Evolutionary conservation across 2,113 vertebrate genomes (phyloP).

Genomic region (Misgurnus anguillicaudatus): DNA sequence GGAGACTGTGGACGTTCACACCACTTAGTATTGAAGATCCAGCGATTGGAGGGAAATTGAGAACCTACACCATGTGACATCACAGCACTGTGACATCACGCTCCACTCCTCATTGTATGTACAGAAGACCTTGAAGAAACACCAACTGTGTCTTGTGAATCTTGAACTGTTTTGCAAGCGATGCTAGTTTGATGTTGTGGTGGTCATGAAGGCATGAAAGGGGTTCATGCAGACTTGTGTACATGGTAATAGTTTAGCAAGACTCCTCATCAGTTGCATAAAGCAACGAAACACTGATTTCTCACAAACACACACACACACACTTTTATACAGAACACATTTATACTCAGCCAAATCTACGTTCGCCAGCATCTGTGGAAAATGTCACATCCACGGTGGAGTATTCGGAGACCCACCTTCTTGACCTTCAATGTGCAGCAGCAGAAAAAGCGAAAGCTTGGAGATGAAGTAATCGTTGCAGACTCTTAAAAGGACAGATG

Average conservation of each 20-base stretch:
- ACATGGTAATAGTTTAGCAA: slow-evolving; percentile 37
- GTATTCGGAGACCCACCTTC: neutral
- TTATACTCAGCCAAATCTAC: neutral
- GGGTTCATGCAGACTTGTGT: slow-evolving; percentile 31
- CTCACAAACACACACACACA: neutral
- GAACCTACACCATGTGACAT: slow-evolving; percentile 28
- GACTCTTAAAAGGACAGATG: neutral
- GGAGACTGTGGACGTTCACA: neutral
- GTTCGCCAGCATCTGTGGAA: neutral
- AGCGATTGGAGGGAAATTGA: neutral
- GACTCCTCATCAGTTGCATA: neutral
- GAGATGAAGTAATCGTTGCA: neutral
- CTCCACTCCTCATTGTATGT: slow-evolving; percentile 26
- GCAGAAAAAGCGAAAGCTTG: neutral
- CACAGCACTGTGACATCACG: slow-evolving; percentile 39
- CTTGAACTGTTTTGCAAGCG: slow-evolving; percentile 4
- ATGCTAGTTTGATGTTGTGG: neutral
- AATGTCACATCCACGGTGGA: neutral
- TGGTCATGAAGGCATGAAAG: neutral
- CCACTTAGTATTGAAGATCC: neutral
- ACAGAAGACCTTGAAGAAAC: slow-evolving; percentile 24
- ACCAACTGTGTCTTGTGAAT: slow-evolving; percentile 39
- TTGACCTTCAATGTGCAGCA: slow-evolving; percentile 2
- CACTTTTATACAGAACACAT: neutral
- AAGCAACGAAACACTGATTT: slow-evolving; percentile 34